Percentiles rank a stretch among this genome's conserved stretches.
Conservation (phyloP, 2,797 vertebrate species). For the Erithacus rubecula region DNA sequence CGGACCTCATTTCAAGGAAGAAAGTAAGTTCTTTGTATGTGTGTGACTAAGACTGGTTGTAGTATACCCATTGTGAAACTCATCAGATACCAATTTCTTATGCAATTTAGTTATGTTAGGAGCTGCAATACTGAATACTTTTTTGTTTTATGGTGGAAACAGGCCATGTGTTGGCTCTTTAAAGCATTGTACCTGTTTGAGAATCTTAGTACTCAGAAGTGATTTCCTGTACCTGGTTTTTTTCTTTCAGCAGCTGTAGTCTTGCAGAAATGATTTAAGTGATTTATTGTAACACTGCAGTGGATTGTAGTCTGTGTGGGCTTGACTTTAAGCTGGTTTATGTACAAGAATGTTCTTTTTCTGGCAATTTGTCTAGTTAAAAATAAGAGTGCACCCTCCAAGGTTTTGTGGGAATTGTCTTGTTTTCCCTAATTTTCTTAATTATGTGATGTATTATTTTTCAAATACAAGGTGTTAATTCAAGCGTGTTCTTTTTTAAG, state of each 20-base stretch:
- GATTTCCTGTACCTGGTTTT: not conserved
- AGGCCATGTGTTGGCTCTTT: not conserved
- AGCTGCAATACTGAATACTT: not conserved
- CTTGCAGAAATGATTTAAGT: not conserved
- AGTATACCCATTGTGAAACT: not conserved
- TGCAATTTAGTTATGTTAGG: not conserved
- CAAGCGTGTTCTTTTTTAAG: not conserved
- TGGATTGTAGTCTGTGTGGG: not conserved
- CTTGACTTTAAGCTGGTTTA: not conserved
- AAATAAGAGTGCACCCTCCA: not conserved
- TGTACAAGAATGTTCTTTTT: not conserved
- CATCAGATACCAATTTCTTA: not conserved
- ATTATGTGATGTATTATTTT: not conserved
- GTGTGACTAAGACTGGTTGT: not conserved
- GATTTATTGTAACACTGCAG: not conserved
- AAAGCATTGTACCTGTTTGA: not conserved
- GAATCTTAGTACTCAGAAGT: not conserved
- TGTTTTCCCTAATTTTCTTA: not conserved
- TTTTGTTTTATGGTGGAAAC: not conserved
- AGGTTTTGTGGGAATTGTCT: not conserved
- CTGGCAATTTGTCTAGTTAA: not conserved
- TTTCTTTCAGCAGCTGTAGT: not conserved
- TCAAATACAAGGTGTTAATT: not conserved
- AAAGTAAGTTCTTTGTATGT: constrained; percentile 75
- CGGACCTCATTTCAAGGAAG: constrained; percentile 66